These are phyloP conservation scores for Nesidiocoris tenuis DNA, from an alignment of 2,888 invertebrate species.

Conservation along the genomic window DNA sequence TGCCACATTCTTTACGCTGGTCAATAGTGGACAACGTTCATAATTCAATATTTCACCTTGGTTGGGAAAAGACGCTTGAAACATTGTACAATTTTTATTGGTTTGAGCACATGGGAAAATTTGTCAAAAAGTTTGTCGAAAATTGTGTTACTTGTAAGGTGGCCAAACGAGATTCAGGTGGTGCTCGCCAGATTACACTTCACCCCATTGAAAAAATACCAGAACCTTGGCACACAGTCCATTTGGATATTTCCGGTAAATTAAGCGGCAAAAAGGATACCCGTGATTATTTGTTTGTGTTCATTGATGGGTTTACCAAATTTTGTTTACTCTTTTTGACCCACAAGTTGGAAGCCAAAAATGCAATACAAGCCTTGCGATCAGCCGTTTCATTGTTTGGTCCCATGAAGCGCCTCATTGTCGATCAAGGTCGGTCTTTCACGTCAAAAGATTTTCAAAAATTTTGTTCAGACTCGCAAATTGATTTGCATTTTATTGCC, in stretches of 20 bases:
- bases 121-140: slow-evolving; percentile 53
- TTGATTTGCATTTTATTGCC: slow-evolving; percentile 50
- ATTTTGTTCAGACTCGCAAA: slow-evolving; percentile 43
- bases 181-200: slow-evolving; percentile 51
- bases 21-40: slow-evolving; percentile 51
- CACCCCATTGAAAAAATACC: slow-evolving; percentile 53
- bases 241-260: slow-evolving; percentile 51
- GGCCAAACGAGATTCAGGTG: slow-evolving; percentile 52
- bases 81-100: slow-evolving; percentile 32
- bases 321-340: slow-evolving; percentile 12
- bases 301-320: slow-evolving; percentile 49
- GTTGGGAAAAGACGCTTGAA: slow-evolving; percentile 29
- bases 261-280: slow-evolving; percentile 51
- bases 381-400: slow-evolving; percentile 47
- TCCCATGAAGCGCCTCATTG: slow-evolving; percentile 46
- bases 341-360: slow-evolving; percentile 51
- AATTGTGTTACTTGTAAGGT: slow-evolving; percentile 53
- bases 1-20: slow-evolving; percentile 50
- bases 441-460: slow-evolving; percentile 46
- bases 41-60: slow-evolving; percentile 34
- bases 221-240: slow-evolving; percentile 52
- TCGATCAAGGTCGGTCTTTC: slow-evolving; percentile 37
- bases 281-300: slow-evolving; percentile 51
- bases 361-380: slow-evolving; percentile 45
- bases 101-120: slow-evolving; percentile 42